Base-by-base conservation (phyloP, 92 coral and sea anemone species). In the Desmophyllum pertusum region DNA sequence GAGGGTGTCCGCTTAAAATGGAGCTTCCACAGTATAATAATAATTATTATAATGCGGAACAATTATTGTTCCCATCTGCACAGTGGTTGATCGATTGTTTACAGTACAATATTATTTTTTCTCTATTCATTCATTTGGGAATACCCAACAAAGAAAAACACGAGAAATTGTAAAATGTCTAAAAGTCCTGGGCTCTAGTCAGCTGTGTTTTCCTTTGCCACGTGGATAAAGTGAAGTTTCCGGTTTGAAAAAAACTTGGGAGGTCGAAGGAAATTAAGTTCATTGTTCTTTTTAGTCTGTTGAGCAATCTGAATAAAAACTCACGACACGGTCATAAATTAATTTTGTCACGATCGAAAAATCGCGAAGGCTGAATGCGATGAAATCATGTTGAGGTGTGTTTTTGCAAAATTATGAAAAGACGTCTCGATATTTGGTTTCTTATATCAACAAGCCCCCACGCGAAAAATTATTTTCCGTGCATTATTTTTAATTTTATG, bases 221-320 rank as follows among this genome's bases (percentile, higher is more conserved):
- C 80, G 80, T 76, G 40, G 21, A 35, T 18, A 36, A 36, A 52
- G 19, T 37, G 80, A 36, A 51, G 35, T 53, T 53, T 76, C 80
- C 80, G 80, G 80, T 76, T 53, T 57, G 18, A 10, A 10, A 13
- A 30, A 23, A 55, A 38, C 80, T 36, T 76, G 69, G 80, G 80
- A 76, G 80, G 68, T 76, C 80, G 46, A 51, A 55, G 29, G 0
- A 50, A 74, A 50, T 31, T 29, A 18, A 5, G 6, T 25, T 27
- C 59, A 13, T 27, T n/a, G n/a, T 31, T 50, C 63, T 73, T 73
- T 46, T 17, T 18, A 50, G 9, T 30, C 25, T 14, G 18, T 55
- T 10, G 55, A 71, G 69, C 86, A 81, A 40, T 76, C 85, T 66
- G 80, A 45, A 83, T 43, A 46, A 71, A 43, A 50, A 17, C 14